phyloP scores from a whole-genome alignment of 1,140 invertebrate genomes.

The Fopius arisanus region DNA sequence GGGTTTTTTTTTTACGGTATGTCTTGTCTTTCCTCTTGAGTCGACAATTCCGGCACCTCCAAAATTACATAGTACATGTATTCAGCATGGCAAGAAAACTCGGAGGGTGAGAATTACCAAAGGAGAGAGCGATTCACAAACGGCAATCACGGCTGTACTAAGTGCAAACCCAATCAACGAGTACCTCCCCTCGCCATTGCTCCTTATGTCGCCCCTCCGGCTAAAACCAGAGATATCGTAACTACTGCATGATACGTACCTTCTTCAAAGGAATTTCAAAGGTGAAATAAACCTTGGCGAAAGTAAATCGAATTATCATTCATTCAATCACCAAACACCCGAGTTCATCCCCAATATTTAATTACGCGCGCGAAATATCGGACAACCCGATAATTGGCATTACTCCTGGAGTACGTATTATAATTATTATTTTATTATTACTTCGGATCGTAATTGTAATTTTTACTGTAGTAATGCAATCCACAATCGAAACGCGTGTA shows the following conservation, averaged over 20 bases:
- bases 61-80: not conserved
- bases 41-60: not conserved
- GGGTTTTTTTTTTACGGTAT: too few relatives aligned
- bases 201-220: slow-evolving; percentile 9
- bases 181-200: slow-evolving; percentile 13
- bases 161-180: slow-evolving; percentile 51
- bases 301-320: not conserved
- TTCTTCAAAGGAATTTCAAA: not conserved
- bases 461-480: too few relatives aligned
- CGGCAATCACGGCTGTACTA: slow-evolving; percentile 50
- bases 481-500: too few relatives aligned
- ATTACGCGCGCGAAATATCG: too few relatives aligned
- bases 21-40: too few relatives aligned
- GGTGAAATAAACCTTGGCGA: not conserved
- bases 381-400: too few relatives aligned
- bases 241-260: not conserved
- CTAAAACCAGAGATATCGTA: not conserved
- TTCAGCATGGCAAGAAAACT: not conserved
- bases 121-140: slow-evolving; percentile 45
- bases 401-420: too few relatives aligned
- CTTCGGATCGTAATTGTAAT: too few relatives aligned
- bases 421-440: too few relatives aligned
- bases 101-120: slow-evolving; percentile 30
- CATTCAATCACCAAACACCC: not conserved
- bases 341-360: too few relatives aligned